A percentile compares a stretch with the other conserved stretches of the same genome.
These are phyloP conservation scores for Callyntrura sp. DNA, from an alignment of 2,888 invertebrate species.

Conservation along the genomic window DNA sequence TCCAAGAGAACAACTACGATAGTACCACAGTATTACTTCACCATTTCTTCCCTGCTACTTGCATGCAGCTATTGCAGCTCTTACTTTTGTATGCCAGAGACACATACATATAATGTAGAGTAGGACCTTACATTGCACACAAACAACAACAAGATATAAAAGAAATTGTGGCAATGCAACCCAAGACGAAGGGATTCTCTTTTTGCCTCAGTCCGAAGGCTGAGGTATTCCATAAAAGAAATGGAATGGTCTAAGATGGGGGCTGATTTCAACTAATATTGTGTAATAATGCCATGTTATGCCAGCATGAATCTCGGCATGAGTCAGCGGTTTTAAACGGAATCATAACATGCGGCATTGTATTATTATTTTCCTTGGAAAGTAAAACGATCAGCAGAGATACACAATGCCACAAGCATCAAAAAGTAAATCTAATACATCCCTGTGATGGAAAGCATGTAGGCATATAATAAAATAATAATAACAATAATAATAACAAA, in stretches of 20 bases:
- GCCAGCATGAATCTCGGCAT: constrained; percentile 51
- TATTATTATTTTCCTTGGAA: background rate
- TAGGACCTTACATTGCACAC: background rate
- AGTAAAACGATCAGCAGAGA: constrained; percentile 46
- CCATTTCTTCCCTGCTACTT: background rate
- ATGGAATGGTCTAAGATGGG: constrained; percentile 31
- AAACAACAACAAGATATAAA: constrained; percentile 3
- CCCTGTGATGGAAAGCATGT: too few relatives aligned
- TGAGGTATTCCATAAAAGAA: constrained; percentile 13
- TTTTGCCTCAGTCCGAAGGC: constrained; percentile 14
- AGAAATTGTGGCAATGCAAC: background rate
- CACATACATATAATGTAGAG: too few relatives aligned
- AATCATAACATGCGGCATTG: constrained; percentile 30
- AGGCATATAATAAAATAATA: too few relatives aligned
- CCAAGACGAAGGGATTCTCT: background rate
- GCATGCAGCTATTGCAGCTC: background rate
- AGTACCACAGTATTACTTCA: background rate
- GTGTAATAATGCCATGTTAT: constrained; percentile 33
- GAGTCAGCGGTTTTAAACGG: constrained; percentile 72
- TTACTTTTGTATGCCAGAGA: too few relatives aligned
- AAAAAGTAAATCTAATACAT: constrained; percentile 43
- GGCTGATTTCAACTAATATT: constrained; percentile 29
- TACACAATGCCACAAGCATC: background rate
- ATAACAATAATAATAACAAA: too few relatives aligned
- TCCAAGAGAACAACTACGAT: too few relatives aligned